Evolutionary conservation across 2,888 invertebrate species (phyloP), one percentile per base, ranked within the genome.

Genomic region (Entomobrya multifasciata): DNA sequence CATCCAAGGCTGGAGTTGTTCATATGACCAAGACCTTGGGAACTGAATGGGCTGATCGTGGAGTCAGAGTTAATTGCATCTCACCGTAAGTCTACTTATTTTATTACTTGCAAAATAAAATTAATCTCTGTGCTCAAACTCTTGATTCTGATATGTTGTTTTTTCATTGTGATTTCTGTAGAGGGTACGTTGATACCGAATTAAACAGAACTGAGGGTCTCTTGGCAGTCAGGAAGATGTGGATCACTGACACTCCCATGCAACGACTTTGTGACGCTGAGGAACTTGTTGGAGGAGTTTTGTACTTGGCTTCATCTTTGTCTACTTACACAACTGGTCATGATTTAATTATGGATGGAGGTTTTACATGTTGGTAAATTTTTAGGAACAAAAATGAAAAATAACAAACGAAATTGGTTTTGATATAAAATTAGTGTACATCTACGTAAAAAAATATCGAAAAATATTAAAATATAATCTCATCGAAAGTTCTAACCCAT

Each of bases 111-210:
- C 10, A 2, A 76, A 49, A 11, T 76, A 72, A 36, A 30, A 30
- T 30, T 4, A 30, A n/a, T n/a, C n/a, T n/a, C n/a, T n/a, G n/a
- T n/a, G n/a, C n/a, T n/a, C n/a, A n/a, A n/a, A n/a, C n/a, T n/a
- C n/a, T n/a, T n/a, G n/a, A n/a, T n/a, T n/a, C n/a, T n/a, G n/a
- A n/a, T n/a, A n/a, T n/a, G n/a, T n/a, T n/a, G n/a, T n/a, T n/a
- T n/a, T n/a, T n/a, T n/a, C n/a, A n/a, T n/a, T n/a, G n/a, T n/a
- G n/a, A n/a, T n/a, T n/a, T n/a, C n/a, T n/a, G n/a, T 74, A 91
- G 91, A 0, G 91, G 91, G 17, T 90, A 90, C 80, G 90, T 90
- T 10, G 90, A 91, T 25, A 91, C 90, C n/a, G 87, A 87, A 20
- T 76, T 91, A 20, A 90, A 88, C 76, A 81, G 86, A 52, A 87